A percentile compares a stretch with the other conserved stretches of the same genome.
Evolutionary conservation across 2,888 invertebrate genomes (phyloP).

Genomic region (Dascillus cervinus): DNA sequence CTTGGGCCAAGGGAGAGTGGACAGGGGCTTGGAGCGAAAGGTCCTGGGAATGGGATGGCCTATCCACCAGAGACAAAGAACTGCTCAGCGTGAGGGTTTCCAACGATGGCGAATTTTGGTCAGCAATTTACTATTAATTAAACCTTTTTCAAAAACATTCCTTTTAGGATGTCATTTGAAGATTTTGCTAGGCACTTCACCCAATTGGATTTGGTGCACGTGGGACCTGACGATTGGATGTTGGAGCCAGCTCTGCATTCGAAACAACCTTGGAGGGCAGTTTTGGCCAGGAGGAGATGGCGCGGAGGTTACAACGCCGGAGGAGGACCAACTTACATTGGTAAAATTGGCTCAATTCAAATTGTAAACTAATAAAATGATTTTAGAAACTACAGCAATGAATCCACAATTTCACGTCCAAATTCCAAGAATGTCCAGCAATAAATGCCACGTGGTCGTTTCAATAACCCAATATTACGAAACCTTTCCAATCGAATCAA

Average conservation of each 20-base stretch:
- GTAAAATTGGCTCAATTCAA: no score
- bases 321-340: constrained; percentile 54
- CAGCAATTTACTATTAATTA: constrained; percentile 6
- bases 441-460: constrained; percentile 66
- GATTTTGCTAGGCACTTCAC: constrained; percentile 62
- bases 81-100: constrained; percentile 53
- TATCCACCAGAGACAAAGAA: constrained; percentile 56
- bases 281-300: constrained; percentile 61
- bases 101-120: constrained; percentile 67
- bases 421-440: constrained; percentile 53
- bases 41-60: constrained; percentile 61
- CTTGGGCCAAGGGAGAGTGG: constrained; percentile 62
- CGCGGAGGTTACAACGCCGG: constrained; percentile 63
- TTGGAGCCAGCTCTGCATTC: constrained; percentile 58
- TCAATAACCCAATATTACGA: constrained; percentile 63
- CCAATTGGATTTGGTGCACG: constrained; percentile 63
- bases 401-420: constrained; percentile 66
- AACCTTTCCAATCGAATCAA: constrained; percentile 41
- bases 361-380: not conserved
- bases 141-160: not conserved
- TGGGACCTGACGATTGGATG: constrained; percentile 72
- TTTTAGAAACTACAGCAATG: constrained; percentile 55
- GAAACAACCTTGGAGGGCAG: constrained; percentile 63
- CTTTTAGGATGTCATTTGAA: constrained; percentile 59
- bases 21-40: constrained; percentile 65